Conservation (phyloP, 1,140 invertebrate species). For the Microplitis mediator region DNA sequence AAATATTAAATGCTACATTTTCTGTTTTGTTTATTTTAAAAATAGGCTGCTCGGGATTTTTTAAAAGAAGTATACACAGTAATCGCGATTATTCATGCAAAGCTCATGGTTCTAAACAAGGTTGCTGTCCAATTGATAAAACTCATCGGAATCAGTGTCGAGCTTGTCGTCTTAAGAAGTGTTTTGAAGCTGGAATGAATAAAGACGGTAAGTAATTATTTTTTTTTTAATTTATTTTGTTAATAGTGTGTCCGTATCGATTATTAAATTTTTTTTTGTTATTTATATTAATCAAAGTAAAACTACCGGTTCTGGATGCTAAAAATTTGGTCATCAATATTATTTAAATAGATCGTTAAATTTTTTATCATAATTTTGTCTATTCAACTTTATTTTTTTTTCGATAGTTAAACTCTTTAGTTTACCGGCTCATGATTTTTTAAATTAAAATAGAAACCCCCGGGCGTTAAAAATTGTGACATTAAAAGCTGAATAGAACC, state of each 20-base stretch:
- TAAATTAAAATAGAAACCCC: too few species aligned
- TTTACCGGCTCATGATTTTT: too few species aligned
- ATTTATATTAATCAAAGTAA: too few species aligned
- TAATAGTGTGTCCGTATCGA: not conserved
- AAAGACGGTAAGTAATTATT: slow-evolving; percentile 87
- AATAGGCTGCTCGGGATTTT: slow-evolving; percentile 94
- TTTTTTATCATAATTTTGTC: too few species aligned
- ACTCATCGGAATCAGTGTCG: slow-evolving; percentile 97
- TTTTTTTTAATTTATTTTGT: not conserved
- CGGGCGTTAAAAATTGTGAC: too few species aligned
- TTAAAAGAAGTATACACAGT: slow-evolving; percentile 94
- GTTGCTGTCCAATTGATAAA: slow-evolving; percentile 94
- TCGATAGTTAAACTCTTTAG: too few species aligned
- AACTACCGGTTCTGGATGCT: too few species aligned
- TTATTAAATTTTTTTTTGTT: too few species aligned
- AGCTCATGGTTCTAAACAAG: slow-evolving; percentile 89
- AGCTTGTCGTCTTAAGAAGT: slow-evolving; percentile 94
- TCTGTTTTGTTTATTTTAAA: not conserved
- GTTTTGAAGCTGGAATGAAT: slow-evolving; percentile 97
- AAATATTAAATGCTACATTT: not conserved
- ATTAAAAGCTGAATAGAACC: too few species aligned
- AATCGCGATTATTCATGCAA: slow-evolving; percentile 97
- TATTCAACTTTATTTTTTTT: too few species aligned
- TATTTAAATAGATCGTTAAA: too few species aligned
- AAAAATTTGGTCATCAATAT: too few species aligned